Evolutionary conservation across 2,888 invertebrate genomes (phyloP).

Genomic region (Drosophila trichaetosa): DNA sequence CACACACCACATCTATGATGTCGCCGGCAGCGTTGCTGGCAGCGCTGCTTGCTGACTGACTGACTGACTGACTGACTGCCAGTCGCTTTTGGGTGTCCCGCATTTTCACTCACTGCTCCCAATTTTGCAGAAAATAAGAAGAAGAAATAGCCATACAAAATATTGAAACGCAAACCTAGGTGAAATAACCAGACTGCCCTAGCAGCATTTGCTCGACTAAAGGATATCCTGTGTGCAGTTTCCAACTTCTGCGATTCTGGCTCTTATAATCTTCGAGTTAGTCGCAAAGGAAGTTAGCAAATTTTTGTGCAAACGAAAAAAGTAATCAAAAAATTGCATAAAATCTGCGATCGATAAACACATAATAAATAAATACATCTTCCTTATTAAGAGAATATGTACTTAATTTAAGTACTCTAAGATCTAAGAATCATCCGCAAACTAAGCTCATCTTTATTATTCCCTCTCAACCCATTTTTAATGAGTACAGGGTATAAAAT

Average conservation of each 20-base stretch:
- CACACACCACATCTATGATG: constrained; percentile 17
- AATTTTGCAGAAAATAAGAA: constrained; percentile 51
- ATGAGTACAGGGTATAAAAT: constrained; percentile 22
- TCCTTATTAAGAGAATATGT: neutral
- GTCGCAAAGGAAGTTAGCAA: neutral
- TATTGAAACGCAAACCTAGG: constrained; percentile 41
- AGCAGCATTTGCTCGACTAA: neutral
- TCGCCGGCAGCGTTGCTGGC: constrained; percentile 20
- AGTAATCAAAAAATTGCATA: neutral
- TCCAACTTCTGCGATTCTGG: neutral
- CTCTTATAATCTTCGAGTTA: neutral
- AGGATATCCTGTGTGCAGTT: neutral
- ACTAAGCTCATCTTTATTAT: neutral
- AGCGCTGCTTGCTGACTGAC: constrained; percentile 22
- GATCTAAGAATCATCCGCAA: neutral
- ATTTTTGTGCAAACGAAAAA: neutral
- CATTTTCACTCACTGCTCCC: constrained; percentile 59
- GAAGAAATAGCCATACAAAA: constrained; percentile 27
- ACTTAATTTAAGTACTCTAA: neutral
- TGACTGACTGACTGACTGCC: constrained; percentile 7
- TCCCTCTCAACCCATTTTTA: neutral
- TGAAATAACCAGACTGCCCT: constrained; percentile 25
- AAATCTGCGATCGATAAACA: neutral
- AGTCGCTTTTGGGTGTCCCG: constrained; percentile 74
- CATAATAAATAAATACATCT: neutral